Evolutionary conservation across 2,797 vertebrate species (phyloP).

Genomic region (Phoxinus dragarum): DNA sequence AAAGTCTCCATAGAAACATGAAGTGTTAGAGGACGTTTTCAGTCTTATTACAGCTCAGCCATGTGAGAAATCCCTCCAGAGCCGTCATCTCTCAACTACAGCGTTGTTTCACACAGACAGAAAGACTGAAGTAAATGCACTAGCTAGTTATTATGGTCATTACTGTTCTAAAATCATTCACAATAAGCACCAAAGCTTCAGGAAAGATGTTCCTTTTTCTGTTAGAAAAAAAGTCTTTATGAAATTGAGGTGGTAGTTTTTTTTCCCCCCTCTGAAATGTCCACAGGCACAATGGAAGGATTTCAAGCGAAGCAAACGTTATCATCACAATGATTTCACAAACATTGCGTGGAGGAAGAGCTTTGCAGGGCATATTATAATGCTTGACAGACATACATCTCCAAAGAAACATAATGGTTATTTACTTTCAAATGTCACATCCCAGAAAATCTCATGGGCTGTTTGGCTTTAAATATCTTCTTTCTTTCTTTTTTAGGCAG

Average conservation of each 20-base stretch:
- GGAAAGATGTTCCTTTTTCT: conserved; percentile 2
- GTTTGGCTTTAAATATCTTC: neutral
- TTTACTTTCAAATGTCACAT: conserved; percentile 34
- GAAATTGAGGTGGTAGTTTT: neutral
- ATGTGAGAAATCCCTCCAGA: conserved; percentile 48
- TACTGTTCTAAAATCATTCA: conserved; percentile 32
- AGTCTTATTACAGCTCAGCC: conserved; percentile 50
- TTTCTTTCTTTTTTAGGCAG: neutral
- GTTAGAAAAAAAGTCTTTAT: conserved; percentile 17
- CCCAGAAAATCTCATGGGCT: neutral
- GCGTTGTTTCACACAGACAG: conserved; percentile 28
- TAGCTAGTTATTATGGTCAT: conserved; percentile 50
- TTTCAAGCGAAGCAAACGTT: conserved; percentile 15
- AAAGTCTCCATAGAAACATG: conserved; percentile 47
- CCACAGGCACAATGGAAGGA: neutral
- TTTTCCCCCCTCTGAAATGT: neutral
- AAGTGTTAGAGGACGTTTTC: conserved; percentile 45
- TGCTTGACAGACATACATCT: conserved; percentile 3
- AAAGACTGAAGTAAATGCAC: conserved; percentile 43
- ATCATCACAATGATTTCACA: neutral
- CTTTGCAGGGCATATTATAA: conserved; percentile 16
- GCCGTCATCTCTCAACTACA: conserved; percentile 13
- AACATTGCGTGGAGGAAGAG: neutral
- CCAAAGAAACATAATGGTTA: conserved; percentile 30
- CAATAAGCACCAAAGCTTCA: conserved; percentile 27